Conservation (phyloP, 2,888 invertebrate genomes). For the Tachina grossa region DNA sequence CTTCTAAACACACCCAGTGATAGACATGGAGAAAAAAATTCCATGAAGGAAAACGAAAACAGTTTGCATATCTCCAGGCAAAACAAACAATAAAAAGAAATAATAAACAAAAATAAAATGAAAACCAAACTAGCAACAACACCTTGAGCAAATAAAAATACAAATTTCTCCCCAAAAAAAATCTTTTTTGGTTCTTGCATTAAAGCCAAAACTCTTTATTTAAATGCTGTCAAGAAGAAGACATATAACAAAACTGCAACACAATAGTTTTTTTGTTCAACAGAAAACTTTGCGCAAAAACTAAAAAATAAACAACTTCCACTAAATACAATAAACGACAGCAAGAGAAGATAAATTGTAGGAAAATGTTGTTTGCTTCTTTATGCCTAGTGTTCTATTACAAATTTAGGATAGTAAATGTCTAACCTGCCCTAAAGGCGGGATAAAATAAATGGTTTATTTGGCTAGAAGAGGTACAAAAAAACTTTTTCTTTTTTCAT, state of each 20-base stretch:
- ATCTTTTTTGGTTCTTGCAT: neutral
- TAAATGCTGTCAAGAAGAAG: conserved; percentile 31
- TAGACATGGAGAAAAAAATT: conserved; percentile 22
- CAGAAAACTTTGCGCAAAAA: neutral
- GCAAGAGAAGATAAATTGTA: conserved; percentile 27
- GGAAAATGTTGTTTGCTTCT: neutral
- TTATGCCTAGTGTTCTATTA: neutral
- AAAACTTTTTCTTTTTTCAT: neutral
- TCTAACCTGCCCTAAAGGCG: conserved; percentile 9
- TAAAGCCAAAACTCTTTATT: conserved; percentile 38
- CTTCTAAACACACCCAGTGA: neutral
- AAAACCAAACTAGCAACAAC: neutral
- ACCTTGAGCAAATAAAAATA: conserved; percentile 16
- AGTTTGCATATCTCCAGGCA: no score
- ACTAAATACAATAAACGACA: conserved; percentile 19
- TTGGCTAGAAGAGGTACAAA: neutral
- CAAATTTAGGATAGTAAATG: conserved; percentile 18
- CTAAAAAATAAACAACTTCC: neutral
- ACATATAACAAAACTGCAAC: neutral
- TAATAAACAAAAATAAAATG: neutral
- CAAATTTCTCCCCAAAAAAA: neutral
- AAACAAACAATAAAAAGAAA: neutral
- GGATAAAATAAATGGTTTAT: conserved; percentile 12
- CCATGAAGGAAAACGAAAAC: conserved; percentile 2
- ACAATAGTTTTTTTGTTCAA: conserved; percentile 5